Evolutionary conservation across 2,797 vertebrate species (phyloP), one percentile per base, ranked within the genome.

Genomic region (Phalanger gymnotis): DNA sequence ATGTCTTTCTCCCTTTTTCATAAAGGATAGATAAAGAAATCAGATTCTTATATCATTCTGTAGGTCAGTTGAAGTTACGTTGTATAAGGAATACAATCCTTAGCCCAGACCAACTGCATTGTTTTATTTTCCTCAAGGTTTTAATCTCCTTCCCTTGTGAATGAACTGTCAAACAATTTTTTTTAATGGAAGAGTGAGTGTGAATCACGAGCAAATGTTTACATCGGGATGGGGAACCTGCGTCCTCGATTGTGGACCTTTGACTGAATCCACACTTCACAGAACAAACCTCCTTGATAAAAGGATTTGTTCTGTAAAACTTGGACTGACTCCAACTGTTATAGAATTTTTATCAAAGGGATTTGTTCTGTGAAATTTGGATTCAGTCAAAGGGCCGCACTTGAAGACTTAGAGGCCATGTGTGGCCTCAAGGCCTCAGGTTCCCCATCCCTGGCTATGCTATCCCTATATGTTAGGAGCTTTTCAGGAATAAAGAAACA

Each of bases 21-120:
- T 28, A 55, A 90, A 95, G 40, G 27, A 90, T 96, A 96, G 27
- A 90, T 96, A 96, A 96, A 47, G 16, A 81, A 47, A 81, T 81
- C 7, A 81, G 14, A 66, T n/a, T n/a, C 7, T 47, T 81, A 47
- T 25, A 0, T 10, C 22, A 81, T 81, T 81, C 40, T 47, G 6
- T 47, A 81, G 40, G 40, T 81, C 22, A 47, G 19, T 47, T 81
- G 34, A 47, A 81, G 2, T 47, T 81, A 81, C 47, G 73, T 47
- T 81, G 19, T 47, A 47, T 81, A 40, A 81, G n/a, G n/a, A 47
- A 81, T 54, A 53, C 4, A 31, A 31, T 90, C 52, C 51, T 34
- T 53, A 30, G 4, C 12, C 51, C 4, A 6, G n/a, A 47, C n/a
- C 73, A 73, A 25, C 40, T 47, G 40, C 19, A 1, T 81, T 81